Base-by-base conservation (phyloP, 2,797 vertebrate species). In the Scyliorhinus canicula region DNA sequence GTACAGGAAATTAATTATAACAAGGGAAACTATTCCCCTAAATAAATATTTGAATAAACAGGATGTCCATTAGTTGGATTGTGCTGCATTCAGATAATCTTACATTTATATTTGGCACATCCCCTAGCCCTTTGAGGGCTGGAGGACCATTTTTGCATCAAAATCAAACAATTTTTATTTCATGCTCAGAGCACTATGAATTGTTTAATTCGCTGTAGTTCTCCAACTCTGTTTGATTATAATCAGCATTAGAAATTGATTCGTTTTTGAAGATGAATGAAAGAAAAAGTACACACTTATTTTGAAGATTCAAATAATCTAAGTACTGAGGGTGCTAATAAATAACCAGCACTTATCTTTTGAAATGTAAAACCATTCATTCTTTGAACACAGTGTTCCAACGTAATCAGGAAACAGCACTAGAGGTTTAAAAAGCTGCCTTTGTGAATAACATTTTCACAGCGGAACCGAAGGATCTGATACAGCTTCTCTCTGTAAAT, bases 311-410 rank as follows among this genome's bases (percentile, higher is more conserved):
- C 88, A 91, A 91, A 91, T 91, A 91, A 40, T 91, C 88, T 26
- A 91, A 65, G 88, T 91, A 91, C 60, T 91, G 57, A 65, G 88
- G 65, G 35, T 44, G n/a, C 60, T 91, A 91, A 91, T 88, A 88
- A 88, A 88, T 91, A 91, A 65, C 57, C 88, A 91, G 88, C 88
- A 91, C 88, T 91, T 91, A 91, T 91, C 88, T 91, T 91, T 91
- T 91, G 88, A 91, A 91, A 91, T 91, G 88, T 91, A 91, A 91
- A 91, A 65, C 88, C 57, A 91, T 65, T 91, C 57, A 60, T 90
- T 91, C 57, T 91, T 91, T 63, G 88, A 91, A 91, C 60, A 91
- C 65, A 63, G 60, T 91, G 88, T 91, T 91, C 88, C 57, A 91
- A 91, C 24, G 88, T 90, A 91, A 91, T 91, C 88, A 91, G 88